A percentile compares a stretch with the other conserved stretches of the same genome.
phyloP scores from a whole-genome alignment of 2,797 vertebrate genomes.

The Cossypha dichroa region DNA sequence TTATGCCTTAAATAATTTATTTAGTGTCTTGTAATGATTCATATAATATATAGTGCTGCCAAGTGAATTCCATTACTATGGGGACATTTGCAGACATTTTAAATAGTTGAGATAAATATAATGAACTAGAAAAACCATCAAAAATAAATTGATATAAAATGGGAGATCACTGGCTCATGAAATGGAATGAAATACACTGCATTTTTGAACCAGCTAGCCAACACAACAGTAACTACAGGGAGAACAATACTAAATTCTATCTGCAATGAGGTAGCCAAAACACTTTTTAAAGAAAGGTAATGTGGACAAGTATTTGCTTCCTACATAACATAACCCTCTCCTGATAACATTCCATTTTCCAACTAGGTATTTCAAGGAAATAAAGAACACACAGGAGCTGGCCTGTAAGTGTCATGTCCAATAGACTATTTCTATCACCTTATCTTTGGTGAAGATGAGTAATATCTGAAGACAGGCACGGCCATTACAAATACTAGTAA shows the following conservation, averaged over 20 bases:
- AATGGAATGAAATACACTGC: neutral
- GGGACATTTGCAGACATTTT: slow-evolving; percentile 38
- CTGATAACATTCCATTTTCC: neutral
- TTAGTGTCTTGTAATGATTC: slow-evolving; percentile 19
- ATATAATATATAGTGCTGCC: neutral
- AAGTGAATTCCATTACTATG: slow-evolving; percentile 25
- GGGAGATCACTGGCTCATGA: neutral
- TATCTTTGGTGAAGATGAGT: neutral
- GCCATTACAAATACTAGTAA: neutral
- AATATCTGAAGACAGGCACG: neutral
- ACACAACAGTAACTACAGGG: neutral
- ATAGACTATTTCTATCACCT: neutral
- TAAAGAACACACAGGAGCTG: neutral
- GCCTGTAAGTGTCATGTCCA: neutral
- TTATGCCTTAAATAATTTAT: neutral
- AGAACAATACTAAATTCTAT: neutral
- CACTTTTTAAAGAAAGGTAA: neutral
- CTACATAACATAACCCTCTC: neutral
- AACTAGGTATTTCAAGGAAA: neutral
- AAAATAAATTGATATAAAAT: slow-evolving; percentile 27
- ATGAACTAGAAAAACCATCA: neutral
- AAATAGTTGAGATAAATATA: slow-evolving; percentile 21
- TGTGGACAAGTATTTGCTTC: neutral
- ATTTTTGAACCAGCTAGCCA: neutral
- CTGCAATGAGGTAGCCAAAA: neutral